A percentile compares a stretch with the other conserved stretches of the same genome.
These are phyloP conservation scores for Oreortyx pictus DNA, from an alignment of 2,797 vertebrate species.

Conservation along the genomic window DNA sequence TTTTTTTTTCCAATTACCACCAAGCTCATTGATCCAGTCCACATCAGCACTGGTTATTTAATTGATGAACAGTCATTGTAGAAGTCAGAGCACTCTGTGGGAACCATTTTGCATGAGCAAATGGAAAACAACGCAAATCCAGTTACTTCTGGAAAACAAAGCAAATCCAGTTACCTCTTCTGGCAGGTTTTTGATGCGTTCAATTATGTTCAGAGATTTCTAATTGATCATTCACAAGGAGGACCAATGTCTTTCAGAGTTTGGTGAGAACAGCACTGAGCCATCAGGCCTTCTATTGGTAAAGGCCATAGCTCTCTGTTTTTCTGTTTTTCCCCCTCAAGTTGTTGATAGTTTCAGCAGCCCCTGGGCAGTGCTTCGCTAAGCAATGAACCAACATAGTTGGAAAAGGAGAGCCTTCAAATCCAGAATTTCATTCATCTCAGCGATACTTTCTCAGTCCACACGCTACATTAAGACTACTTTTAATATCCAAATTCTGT, in stretches of 20 bases:
- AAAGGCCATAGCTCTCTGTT: neutral
- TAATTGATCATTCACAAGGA: neutral
- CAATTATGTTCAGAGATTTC: slow-evolving; percentile 8
- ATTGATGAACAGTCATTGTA: neutral
- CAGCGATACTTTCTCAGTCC: neutral
- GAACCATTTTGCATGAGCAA: slow-evolving; percentile 11
- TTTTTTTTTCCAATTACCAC: neutral
- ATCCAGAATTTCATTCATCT: neutral
- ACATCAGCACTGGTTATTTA: neutral
- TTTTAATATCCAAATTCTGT: slow-evolving; percentile 9
- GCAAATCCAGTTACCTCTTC: neutral
- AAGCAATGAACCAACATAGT: neutral
- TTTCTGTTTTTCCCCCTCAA: neutral
- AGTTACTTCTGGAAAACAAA: neutral
- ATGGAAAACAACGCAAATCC: neutral
- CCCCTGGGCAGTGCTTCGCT: neutral
- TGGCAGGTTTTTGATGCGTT: slow-evolving; percentile 1
- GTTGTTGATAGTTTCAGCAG: neutral
- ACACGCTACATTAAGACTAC: neutral
- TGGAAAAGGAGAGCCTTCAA: slow-evolving; percentile 29
- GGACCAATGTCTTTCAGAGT: slow-evolving; percentile 30
- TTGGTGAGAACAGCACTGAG: slow-evolving; percentile 25
- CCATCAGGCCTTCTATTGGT: neutral
- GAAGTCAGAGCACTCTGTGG: neutral
- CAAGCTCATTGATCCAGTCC: neutral